Conservation (phyloP, 2,797 vertebrate genomes). For the Poliocrania exsul region DNA sequence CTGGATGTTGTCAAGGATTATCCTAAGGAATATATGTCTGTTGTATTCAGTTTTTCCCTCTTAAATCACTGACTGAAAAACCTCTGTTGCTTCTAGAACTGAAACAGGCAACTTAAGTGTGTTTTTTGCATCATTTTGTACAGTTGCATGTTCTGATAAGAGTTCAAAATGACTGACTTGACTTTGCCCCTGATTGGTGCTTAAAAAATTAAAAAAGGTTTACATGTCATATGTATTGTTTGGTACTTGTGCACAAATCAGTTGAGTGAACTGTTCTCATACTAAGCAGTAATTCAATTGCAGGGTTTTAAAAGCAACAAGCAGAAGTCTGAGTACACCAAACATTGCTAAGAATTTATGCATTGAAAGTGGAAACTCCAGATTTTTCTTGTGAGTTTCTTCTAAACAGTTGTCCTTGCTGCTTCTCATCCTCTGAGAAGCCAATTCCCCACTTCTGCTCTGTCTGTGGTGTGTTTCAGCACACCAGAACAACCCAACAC, state of each 20-base stretch:
- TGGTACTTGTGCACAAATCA: not conserved
- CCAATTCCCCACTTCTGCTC: not conserved
- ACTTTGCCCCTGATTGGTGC: not conserved
- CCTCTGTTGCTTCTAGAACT: not conserved
- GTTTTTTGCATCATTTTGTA: not conserved
- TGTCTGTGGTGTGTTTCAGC: not conserved
- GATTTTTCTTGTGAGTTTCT: not conserved
- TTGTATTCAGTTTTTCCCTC: not conserved
- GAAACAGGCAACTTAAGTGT: not conserved
- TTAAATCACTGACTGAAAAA: not conserved
- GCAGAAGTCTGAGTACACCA: not conserved
- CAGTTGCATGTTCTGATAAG: not conserved
- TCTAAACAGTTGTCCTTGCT: not conserved
- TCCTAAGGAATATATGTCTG: not conserved
- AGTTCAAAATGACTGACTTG: not conserved
- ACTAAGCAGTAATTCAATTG: not conserved
- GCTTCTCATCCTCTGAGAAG: not conserved
- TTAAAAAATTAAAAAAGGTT: not conserved
- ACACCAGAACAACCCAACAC: not conserved
- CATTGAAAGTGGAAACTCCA: not conserved
- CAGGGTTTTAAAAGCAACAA: not conserved
- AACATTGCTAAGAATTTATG: not conserved
- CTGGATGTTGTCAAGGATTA: not conserved
- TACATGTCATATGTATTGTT: not conserved
- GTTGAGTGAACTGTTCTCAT: not conserved